These are phyloP conservation scores for Drosophila pseudotakahashii DNA, from an alignment of 2,888 invertebrate genomes.

Conservation along the genomic window DNA sequence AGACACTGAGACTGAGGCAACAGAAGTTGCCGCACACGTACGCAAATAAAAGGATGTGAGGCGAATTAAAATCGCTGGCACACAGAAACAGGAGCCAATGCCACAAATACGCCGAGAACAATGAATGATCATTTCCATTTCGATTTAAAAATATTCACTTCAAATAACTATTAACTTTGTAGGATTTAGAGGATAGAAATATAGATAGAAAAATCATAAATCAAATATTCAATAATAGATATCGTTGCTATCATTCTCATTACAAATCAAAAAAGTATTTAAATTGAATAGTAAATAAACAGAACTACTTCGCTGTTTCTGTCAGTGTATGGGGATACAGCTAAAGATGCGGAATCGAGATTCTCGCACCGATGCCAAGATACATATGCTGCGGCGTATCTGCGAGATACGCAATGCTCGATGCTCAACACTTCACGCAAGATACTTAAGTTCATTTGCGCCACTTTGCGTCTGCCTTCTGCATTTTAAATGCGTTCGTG, in stretches of 20 bases:
- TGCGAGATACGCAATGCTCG: slow-evolving; percentile 17
- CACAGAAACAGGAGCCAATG: slow-evolving; percentile 29
- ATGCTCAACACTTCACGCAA: slow-evolving; percentile 51
- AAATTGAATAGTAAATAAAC: too few relatives aligned
- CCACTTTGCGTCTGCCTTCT: slow-evolving; percentile 65
- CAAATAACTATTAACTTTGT: too few relatives aligned
- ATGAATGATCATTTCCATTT: background rate
- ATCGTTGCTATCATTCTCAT: too few relatives aligned
- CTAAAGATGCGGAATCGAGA: slow-evolving; percentile 18
- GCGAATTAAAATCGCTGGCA: slow-evolving; percentile 70
- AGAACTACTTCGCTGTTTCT: too few relatives aligned
- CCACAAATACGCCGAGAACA: slow-evolving; percentile 43
- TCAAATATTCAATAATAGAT: too few relatives aligned
- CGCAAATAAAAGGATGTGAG: slow-evolving; percentile 79
- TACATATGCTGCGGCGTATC: slow-evolving; percentile 27
- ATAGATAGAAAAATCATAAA: too few relatives aligned
- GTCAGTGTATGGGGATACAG: slow-evolving; percentile 9
- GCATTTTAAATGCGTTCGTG: slow-evolving; percentile 66
- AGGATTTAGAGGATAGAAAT: too few relatives aligned
- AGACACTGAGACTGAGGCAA: slow-evolving; percentile 2
- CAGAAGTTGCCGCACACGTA: slow-evolving; percentile 63
- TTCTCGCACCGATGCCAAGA: slow-evolving; percentile 14
- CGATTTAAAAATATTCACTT: background rate
- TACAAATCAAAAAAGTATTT: too few relatives aligned
- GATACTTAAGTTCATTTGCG: slow-evolving; percentile 78